Evolutionary conservation across 1,140 invertebrate species (phyloP).

Genomic region (Lepidostoma basale): DNA sequence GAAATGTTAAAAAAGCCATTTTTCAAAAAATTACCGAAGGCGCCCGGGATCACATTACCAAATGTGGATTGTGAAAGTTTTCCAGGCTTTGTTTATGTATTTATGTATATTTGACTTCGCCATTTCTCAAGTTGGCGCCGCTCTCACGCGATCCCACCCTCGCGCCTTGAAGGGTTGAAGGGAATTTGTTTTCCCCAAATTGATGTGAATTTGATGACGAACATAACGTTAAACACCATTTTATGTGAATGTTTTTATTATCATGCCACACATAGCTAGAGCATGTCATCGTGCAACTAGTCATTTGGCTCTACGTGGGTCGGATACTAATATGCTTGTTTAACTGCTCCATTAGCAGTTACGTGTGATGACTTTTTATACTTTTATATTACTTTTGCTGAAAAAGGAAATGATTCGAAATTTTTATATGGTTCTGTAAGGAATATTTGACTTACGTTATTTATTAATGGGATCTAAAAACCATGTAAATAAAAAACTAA

Average conservation of each 20-base stretch:
- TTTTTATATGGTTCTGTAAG: no score
- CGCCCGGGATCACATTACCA: constrained; percentile 8
- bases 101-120: constrained; percentile 32
- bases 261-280: neutral
- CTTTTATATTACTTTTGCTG: no score
- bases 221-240: constrained; percentile 8
- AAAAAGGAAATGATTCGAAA: no score
- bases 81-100: neutral
- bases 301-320: no score
- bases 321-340: no score
- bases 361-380: no score
- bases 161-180: constrained; percentile 7
- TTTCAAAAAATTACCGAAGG: constrained; percentile 7
- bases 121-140: constrained; percentile 40
- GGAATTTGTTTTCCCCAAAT: constrained; percentile 20
- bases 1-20: constrained; percentile 1
- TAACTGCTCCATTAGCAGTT: no score
- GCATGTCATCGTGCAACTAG: constrained; percentile 11
- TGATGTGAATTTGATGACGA: constrained; percentile 25
- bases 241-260: constrained; percentile 23
- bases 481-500: no score
- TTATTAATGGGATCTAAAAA: no score
- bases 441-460: no score
- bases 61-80: constrained; percentile 8
- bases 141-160: constrained; percentile 33